Percentiles rank a stretch among this genome's conserved stretches.
phyloP scores from a whole-genome alignment of 1,140 invertebrate genomes.

The Rhagoletis zephyria region DNA sequence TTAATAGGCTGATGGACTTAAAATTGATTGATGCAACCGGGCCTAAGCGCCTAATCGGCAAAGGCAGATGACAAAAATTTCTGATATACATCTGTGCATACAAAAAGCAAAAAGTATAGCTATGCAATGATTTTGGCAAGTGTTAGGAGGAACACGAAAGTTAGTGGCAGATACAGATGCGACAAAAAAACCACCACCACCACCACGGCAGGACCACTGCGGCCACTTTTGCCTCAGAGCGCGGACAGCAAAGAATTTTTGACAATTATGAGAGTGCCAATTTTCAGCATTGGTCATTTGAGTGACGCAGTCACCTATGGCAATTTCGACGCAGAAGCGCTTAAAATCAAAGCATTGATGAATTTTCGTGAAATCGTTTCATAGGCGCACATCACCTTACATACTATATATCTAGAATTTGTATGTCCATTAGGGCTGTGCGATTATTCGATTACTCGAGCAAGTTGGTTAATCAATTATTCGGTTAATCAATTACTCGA shows the following conservation, averaged over 20 bases:
- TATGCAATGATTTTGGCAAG: background rate
- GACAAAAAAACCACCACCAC: background rate
- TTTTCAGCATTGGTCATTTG: background rate
- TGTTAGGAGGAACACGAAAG: background rate
- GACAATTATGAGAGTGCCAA: background rate
- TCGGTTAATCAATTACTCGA: no score
- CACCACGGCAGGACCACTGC: background rate
- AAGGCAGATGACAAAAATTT: background rate
- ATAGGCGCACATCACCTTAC: background rate
- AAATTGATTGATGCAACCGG: no score
- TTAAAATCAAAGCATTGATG: background rate
- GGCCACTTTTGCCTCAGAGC: background rate
- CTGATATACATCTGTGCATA: no score
- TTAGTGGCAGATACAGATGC: background rate
- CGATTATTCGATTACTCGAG: no score
- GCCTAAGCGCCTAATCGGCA: background rate
- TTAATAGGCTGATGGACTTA: no score
- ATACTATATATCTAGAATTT: background rate
- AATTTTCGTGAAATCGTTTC: background rate
- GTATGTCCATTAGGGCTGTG: background rate
- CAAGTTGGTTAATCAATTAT: no score
- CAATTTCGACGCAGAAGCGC: background rate
- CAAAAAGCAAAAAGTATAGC: no score
- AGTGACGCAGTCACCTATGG: background rate
- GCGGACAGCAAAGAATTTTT: background rate